Conservation (phyloP, 2,113 vertebrate species). For the Vicugna pacos region DNA sequence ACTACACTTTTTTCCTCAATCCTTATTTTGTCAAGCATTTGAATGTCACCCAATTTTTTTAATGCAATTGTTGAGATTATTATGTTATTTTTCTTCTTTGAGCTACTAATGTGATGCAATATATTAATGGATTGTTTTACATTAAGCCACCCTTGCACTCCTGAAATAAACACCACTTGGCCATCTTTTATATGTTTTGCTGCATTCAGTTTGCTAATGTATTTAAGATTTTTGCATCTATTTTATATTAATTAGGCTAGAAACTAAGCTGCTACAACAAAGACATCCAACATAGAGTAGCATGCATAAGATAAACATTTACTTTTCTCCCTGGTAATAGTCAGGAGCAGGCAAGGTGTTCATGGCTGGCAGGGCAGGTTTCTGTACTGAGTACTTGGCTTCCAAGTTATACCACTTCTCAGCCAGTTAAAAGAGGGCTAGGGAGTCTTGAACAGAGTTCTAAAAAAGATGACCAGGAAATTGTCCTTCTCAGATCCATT, state of each 20-base stretch:
- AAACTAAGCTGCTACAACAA: not conserved
- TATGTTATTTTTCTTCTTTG: not conserved
- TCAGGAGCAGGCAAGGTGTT: not conserved
- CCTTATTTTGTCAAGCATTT: not conserved
- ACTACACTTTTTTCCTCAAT: not conserved
- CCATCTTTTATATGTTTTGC: not conserved
- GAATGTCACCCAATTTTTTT: not conserved
- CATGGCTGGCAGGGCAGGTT: not conserved
- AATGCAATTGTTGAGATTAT: not conserved
- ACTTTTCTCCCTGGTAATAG: not conserved
- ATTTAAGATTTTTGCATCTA: not conserved
- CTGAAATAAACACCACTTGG: not conserved
- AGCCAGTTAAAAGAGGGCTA: not conserved
- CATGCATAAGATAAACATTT: not conserved
- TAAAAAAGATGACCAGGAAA: not conserved
- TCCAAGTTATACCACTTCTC: not conserved
- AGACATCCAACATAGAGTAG: not conserved
- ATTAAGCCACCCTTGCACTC: not conserved
- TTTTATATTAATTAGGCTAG: not conserved
- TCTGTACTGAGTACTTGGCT: not conserved
- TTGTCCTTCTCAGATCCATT: not conserved
- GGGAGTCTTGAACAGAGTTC: not conserved
- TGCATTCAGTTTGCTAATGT: not conserved
- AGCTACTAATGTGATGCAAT: conserved; percentile 6
- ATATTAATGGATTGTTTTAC: not conserved